Evolutionary conservation across 2,888 invertebrate species (phyloP), one percentile per base, ranked within the genome.

Genomic region (Ectobius pallidus): DNA sequence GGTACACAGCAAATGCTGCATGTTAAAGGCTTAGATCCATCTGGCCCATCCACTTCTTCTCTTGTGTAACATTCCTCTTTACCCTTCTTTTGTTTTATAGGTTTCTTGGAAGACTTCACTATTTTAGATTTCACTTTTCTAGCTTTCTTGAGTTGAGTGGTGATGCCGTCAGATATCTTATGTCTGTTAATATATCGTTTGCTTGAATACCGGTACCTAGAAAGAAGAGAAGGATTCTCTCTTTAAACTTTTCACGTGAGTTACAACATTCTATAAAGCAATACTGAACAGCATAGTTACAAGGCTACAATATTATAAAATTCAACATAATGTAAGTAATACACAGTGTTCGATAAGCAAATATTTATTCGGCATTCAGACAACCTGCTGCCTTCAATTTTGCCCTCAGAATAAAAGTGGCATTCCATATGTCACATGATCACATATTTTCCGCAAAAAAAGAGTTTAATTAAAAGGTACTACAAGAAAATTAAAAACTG

Each of bases 181-280:
- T 46, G 69, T 32, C 42, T 46, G 44, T 46, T 52, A 67, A 32
- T 49, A 69, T 67, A 70, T 63, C 55, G 27, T 61, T 72, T 58
- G 34, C 58, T 70, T 44, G 58, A 25, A n/a, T n/a, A n/a, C n/a
- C n/a, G n/a, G 72, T 27, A 74, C 74, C 74, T 74, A 73, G 74
- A 74, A 74, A 74, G 73, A 74, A 74, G 74, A 74, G 72, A 74
- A 74, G 68, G 49, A 22, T 27, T 58, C 58, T 30, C 58, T 58
- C 58, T 58, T n/a, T 58, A 58, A 58, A 58, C n/a, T 25, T n/a
- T 39, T 62, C 39, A 2, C 18, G 9, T 62, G 39, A 62, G 11
- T 34, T 34, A 7, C 34, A 34, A 7, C 34, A 34, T 34, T 34
- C 7, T 34, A 34, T 34, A 34, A 34, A 34, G 6, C 11, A 34